Evolutionary conservation across 2,113 vertebrate genomes (phyloP).

Genomic region (Plotosus lineatus): DNA sequence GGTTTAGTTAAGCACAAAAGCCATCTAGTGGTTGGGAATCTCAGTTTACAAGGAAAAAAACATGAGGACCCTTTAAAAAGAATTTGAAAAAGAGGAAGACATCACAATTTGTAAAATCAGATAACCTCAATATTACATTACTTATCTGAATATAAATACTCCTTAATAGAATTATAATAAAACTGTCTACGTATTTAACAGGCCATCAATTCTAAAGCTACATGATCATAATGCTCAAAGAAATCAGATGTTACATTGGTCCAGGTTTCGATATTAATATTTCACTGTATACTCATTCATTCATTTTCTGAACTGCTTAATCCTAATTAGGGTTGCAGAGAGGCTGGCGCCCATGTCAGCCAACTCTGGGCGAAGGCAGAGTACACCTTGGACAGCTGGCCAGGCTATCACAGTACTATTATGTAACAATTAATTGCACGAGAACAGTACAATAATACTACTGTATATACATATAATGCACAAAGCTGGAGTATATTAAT

Average conservation of each 20-base stretch:
- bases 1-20: conserved; percentile 40
- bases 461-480: too few relatives aligned
- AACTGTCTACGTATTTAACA: not conserved
- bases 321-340: too few relatives aligned
- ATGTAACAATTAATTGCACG: too few relatives aligned
- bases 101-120: not conserved
- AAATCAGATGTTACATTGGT: not conserved
- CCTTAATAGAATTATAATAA: too few relatives aligned
- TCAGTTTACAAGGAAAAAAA: not conserved
- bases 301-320: too few relatives aligned
- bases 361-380: too few relatives aligned
- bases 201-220: not conserved
- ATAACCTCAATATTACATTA: not conserved
- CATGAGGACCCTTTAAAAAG: not conserved
- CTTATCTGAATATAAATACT: too few relatives aligned
- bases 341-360: too few relatives aligned
- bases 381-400: too few relatives aligned
- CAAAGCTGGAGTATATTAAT: not conserved
- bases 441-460: not conserved
- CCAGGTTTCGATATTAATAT: not conserved
- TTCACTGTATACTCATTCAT: too few relatives aligned
- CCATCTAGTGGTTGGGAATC: conserved; percentile 60
- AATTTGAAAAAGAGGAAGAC: not conserved
- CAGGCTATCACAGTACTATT: too few relatives aligned
- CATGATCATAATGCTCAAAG: not conserved